phyloP scores from a whole-genome alignment of 2,888 invertebrate genomes.

The Caradrina kadenii region DNA sequence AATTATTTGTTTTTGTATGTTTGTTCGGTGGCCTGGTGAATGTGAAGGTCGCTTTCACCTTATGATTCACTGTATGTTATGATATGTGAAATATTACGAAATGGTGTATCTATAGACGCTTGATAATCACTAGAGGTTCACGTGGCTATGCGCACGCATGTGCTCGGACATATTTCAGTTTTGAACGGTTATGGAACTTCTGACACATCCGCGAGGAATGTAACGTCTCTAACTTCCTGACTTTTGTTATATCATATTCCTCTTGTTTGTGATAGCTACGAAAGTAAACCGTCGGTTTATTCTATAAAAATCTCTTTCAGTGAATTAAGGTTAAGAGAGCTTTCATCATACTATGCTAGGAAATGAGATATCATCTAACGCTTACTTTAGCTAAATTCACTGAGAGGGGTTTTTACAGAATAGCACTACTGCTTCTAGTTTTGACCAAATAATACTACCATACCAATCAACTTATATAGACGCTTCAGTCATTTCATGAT shows the following conservation, averaged over 20 bases:
- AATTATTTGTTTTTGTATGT: slow-evolving; percentile 73
- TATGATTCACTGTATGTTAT: slow-evolving; percentile 72
- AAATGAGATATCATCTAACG: too few species aligned
- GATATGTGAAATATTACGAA: slow-evolving; percentile 64
- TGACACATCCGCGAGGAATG: slow-evolving; percentile 22
- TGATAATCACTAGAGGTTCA: slow-evolving; percentile 11
- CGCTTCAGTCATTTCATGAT: neutral
- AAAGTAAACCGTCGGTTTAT: too few species aligned
- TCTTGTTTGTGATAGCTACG: neutral
- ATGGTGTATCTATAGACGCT: slow-evolving; percentile 28
- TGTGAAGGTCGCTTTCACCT: slow-evolving; percentile 83
- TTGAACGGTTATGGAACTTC: slow-evolving; percentile 12
- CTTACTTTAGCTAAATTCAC: too few species aligned
- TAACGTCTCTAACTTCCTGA: neutral
- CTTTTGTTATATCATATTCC: neutral
- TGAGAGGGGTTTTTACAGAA: too few species aligned
- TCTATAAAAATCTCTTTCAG: too few species aligned
- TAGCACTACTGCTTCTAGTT: too few species aligned
- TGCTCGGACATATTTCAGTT: slow-evolving; percentile 13
- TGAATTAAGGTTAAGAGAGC: too few species aligned
- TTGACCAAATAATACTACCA: too few species aligned
- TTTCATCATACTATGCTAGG: too few species aligned
- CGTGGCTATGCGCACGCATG: slow-evolving; percentile 38
- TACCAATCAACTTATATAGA: too few species aligned
- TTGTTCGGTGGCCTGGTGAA: slow-evolving; percentile 62